Conservation (phyloP, 2,113 vertebrate genomes). For the Elgaria multicarinata region DNA sequence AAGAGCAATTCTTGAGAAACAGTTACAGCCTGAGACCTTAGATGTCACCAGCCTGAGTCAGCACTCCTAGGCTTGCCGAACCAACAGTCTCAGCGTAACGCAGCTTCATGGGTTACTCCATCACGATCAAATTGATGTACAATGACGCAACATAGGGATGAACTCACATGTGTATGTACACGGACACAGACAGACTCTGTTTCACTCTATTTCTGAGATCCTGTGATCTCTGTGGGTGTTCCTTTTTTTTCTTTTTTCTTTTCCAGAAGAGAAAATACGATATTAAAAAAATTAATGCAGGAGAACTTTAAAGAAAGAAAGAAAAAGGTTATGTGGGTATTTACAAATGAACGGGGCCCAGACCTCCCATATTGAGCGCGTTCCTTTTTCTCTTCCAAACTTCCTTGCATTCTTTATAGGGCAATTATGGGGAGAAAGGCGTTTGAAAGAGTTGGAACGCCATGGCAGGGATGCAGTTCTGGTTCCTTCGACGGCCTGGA, state of each 20-base stretch:
- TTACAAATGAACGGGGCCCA: background rate
- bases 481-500: background rate
- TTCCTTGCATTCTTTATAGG: constrained; percentile 11
- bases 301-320: background rate
- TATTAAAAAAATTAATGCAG: constrained; percentile 3
- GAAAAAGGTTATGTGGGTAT: background rate
- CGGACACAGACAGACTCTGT: background rate
- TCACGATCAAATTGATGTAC: too few relatives aligned
- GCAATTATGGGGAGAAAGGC: constrained; percentile 5
- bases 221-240: background rate
- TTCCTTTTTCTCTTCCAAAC: background rate
- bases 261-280: background rate
- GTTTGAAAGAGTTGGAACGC: background rate
- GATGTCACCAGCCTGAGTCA: too few relatives aligned
- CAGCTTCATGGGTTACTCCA: too few relatives aligned
- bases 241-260: background rate
- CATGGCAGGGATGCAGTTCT: background rate
- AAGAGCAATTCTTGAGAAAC: too few relatives aligned
- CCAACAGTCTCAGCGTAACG: too few relatives aligned
- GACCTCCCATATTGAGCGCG: background rate
- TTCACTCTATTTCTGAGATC: background rate
- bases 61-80: too few relatives aligned
- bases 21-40: too few relatives aligned
- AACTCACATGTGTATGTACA: too few relatives aligned
- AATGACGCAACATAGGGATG: too few relatives aligned